Evolutionary conservation across 92 coral and sea anemone genomes (phyloP), one percentile per base, ranked within the genome.

Genomic region (Actinostola sp.): DNA sequence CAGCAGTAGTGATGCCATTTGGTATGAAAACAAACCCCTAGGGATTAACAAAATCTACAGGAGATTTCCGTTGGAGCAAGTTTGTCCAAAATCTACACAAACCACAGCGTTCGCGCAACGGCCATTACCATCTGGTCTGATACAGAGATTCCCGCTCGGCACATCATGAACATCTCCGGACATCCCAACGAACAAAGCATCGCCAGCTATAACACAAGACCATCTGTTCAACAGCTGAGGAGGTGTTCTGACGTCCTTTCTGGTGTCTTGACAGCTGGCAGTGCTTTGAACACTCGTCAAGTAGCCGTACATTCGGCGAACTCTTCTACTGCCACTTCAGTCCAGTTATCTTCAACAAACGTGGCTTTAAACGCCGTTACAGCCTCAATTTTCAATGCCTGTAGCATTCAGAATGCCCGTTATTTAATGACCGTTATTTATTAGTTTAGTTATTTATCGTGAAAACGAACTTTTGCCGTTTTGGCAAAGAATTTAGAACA

Each of bases 41-140:
- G 80, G 72, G 3, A 52, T 63, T 35, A 75, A 75, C 52, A 16
- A 9, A 0, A 46, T 61, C 11, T 27, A 46, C 31, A 24, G 17
- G 36, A 57, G 21, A 70, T 70, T n/a, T 79, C 72, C 35, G 21
- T 70, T 1, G 66, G 72, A 1, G 78, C 84, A 7, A 46, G 45
- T 13, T 62, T 70, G 31, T 79, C 78, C 16, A 46, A 70, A 65
- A 46, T 21, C 17, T 79, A 70, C 78, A 79, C 84, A 14, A 79
- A 69, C 46, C 78, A 79, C 42, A 68, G 30, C 38, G 72, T 79
- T 4, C 49, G 78, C 21, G 78, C 72, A 19, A 69, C 84, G 12
- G 72, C 71, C 4, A 79, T 79, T 43, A 79, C 78, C n/a, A 29
- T 70, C 26, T 70, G 70, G 70, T 70, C 84, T 0, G 49, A 71